phyloP scores from a whole-genome alignment of 2,888 invertebrate species.

The Patella depressa region DNA sequence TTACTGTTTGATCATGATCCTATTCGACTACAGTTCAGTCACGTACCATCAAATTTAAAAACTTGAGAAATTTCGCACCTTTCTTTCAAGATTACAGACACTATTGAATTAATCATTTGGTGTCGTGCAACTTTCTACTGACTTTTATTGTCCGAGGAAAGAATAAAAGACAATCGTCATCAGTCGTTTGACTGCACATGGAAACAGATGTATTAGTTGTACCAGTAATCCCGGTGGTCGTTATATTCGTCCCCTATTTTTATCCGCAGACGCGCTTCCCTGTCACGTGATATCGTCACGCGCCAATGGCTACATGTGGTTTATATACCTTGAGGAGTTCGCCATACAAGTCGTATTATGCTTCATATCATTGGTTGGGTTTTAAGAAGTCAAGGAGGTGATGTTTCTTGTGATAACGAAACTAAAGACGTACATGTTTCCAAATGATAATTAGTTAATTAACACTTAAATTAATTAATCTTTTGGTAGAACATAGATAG shows the following conservation, averaged over 20 bases:
- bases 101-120: not conserved
- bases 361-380: too few species aligned
- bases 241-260: not conserved
- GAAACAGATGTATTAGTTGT: not conserved
- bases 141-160: slow-evolving; percentile 2
- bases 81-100: not conserved
- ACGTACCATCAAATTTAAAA: not conserved
- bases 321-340: too few species aligned
- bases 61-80: not conserved
- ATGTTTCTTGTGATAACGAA: too few species aligned
- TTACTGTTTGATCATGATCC: not conserved
- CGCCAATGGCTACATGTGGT: not conserved
- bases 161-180: not conserved
- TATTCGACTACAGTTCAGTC: not conserved
- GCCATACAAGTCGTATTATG: too few species aligned
- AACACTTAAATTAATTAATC: too few species aligned
- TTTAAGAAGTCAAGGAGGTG: too few species aligned
- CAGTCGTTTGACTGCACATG: not conserved
- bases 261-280: not conserved
- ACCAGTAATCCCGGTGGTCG: not conserved
- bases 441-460: too few species aligned
- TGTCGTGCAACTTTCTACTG: not conserved
- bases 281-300: slow-evolving; percentile 2
- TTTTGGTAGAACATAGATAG: too few species aligned
- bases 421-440: too few species aligned